Evolutionary conservation across 2,888 invertebrate genomes (phyloP).

Genomic region (Drosophila paranaensis): DNA sequence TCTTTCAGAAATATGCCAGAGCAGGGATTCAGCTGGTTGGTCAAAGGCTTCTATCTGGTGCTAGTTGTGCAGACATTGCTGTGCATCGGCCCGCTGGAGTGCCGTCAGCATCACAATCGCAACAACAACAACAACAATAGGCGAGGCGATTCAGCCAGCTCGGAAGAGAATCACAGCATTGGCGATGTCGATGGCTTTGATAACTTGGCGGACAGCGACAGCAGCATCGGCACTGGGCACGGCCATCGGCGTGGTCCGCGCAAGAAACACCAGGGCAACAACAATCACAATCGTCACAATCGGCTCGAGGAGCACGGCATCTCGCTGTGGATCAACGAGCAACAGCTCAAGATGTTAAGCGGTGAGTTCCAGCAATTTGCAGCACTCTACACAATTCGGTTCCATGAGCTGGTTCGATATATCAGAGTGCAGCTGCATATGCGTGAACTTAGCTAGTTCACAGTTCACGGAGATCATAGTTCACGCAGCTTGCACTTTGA

Average conservation of each 20-base stretch:
- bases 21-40: slow-evolving; percentile 62
- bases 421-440: background rate
- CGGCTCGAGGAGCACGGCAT: slow-evolving; percentile 86
- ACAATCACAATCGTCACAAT: slow-evolving; percentile 68
- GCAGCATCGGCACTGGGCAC: slow-evolving; percentile 36
- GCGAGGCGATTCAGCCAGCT: slow-evolving; percentile 59
- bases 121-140: slow-evolving; percentile 55
- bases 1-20: slow-evolving; percentile 68
- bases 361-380: slow-evolving; percentile 86
- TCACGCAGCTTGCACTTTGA: background rate
- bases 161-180: slow-evolving; percentile 61
- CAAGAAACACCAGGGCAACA: slow-evolving; percentile 55
- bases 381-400: background rate
- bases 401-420: background rate
- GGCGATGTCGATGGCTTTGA: slow-evolving; percentile 52
- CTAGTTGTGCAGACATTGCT: slow-evolving; percentile 69
- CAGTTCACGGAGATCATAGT: background rate
- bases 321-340: slow-evolving; percentile 95
- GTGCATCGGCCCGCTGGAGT: slow-evolving; percentile 67
- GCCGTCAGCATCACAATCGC: slow-evolving; percentile 70
- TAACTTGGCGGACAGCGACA: slow-evolving; percentile 53
- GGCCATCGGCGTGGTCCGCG: slow-evolving; percentile 54
- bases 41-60: slow-evolving; percentile 76
- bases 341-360: slow-evolving; percentile 95
- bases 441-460: background rate